Evolutionary conservation across 1,140 invertebrate species (phyloP), one percentile per base, ranked within the genome.

Genomic region (Homarus americanus): DNA sequence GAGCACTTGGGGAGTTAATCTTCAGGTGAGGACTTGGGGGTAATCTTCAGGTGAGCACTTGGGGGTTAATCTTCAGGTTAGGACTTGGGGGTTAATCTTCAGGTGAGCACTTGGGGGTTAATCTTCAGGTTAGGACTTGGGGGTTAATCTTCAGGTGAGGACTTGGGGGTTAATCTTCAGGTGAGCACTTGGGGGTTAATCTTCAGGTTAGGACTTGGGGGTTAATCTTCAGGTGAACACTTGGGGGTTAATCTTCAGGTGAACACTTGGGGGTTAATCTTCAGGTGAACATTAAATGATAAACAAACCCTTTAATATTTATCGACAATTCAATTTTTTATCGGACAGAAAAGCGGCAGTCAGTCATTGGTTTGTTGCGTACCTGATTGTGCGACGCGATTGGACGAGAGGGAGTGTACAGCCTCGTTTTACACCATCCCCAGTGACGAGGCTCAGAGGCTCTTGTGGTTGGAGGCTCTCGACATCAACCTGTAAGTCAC

Each of bases 341-440:
- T 80, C 53, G 9, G 17, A 32, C 73, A 88, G 78, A 78, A 79
- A 28, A 40, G 12, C 44, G 20, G 34, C 1, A 82, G 38, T 34
- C 34, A 32, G 20, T 58, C 78, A 20, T 34, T 80, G 36, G 63
- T 80, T 12, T 88, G 86, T 66, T 88, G 78, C 24, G 63, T 88
- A 5, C 28, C 17, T 32, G 86, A 34, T 10, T 88, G 86, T 80
- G 86, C 20, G 24, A n/a, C 76, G 7, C 36, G 76, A n/a, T 82
- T 78, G 10, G 78, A 88, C 38, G 32, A 28, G 34, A 34, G 28
- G 38, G 76, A 78, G 17, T 34, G 76, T 20, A 79, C 17, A 28
- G 15, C 44, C 17, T 20, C 75, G 15, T 88, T 80, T 58, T 72
- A 72, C 86, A 44, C 76, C 17, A 36, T 88, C 17, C 76, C 86